Base-by-base conservation (phyloP, 2,888 invertebrate species). In the Spicauda simplicius region DNA sequence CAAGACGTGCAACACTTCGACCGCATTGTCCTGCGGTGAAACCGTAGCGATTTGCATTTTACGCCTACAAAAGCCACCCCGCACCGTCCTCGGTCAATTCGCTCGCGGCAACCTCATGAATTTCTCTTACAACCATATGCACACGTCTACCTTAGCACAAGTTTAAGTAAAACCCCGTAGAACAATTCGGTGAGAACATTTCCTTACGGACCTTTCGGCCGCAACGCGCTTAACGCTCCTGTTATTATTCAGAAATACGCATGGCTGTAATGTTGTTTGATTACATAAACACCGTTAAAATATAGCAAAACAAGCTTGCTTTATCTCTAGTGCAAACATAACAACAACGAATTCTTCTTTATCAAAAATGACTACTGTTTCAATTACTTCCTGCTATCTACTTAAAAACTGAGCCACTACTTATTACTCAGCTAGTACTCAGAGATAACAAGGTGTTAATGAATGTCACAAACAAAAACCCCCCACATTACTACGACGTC, bases 1-100 rank as follows among this genome's bases (percentile, higher is more conserved):
- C 93, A 92, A 83, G 89, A 85, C 81, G 82, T 80, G 80, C 86
- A 84, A 92, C 93, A 93, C 91, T 83, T 78, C 81, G 79, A 73
- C 82, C 79, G 87, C 89, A 91, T 92, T 92, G 91, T 91, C 84
- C 82, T 83, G 82, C 78, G 82, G 89, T 86, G 90, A 91, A 91
- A 91, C 88, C 86, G 75, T 72, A 67, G 74, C 78, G 75, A 90
- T 91, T 92, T 91, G 86, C 90, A 91, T 92, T 89, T 86, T 82
- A 85, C 89, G 82, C 90, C 87, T 86, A 85, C 88, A 80, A 70
- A 71, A 72, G 78, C 73, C 71, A 73, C 73, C 71, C 77, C 71
- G 75, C 73, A 68, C 73, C 73, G 73, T 60, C 69, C 76, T 76
- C 74, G 72, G n/a, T 58, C 37, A 57, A 45, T 14, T 45, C 59